These are phyloP conservation scores for Epistrophella euchroma DNA, from an alignment of 2,888 invertebrate species.

Conservation along the genomic window DNA sequence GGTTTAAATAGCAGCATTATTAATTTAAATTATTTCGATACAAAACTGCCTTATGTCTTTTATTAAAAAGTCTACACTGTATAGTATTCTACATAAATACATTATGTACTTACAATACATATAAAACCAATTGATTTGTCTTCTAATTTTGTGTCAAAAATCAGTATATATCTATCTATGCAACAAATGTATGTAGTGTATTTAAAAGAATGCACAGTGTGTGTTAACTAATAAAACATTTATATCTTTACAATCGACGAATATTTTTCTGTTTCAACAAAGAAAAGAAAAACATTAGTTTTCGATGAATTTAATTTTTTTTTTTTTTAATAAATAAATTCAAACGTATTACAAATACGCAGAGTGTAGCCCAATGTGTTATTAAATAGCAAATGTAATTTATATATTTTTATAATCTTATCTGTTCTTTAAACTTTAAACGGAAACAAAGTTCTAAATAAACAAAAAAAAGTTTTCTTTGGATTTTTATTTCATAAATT, in stretches of 20 bases:
- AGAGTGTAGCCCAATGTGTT: conserved; percentile 68
- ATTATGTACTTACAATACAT: conserved; percentile 41
- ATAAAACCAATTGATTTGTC: conserved; percentile 46
- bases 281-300: conserved; percentile 12
- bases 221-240: conserved; percentile 34
- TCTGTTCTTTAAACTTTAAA: conserved; percentile 64
- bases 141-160: conserved; percentile 34
- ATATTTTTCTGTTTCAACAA: conserved; percentile 41
- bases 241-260: conserved; percentile 52
- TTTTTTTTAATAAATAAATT: conserved; percentile 13
- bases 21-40: conserved; percentile 62
- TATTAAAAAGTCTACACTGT: conserved; percentile 49
- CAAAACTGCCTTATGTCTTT: conserved; percentile 71
- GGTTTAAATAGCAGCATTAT: conserved; percentile 60
- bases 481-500: not conserved
- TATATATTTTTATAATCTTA: conserved; percentile 75
- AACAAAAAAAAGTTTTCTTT: conserved; percentile 4
- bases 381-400: conserved; percentile 72
- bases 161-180: conserved; percentile 21
- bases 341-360: conserved; percentile 60
- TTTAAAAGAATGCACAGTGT: conserved; percentile 37
- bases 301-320: conserved; percentile 14
- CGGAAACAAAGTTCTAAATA: conserved; percentile 54
- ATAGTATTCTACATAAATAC: conserved; percentile 55
- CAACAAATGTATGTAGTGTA: conserved; percentile 19